Evolutionary conservation across 2,888 invertebrate species (phyloP).

Genomic region (Mythimna ferrago): DNA sequence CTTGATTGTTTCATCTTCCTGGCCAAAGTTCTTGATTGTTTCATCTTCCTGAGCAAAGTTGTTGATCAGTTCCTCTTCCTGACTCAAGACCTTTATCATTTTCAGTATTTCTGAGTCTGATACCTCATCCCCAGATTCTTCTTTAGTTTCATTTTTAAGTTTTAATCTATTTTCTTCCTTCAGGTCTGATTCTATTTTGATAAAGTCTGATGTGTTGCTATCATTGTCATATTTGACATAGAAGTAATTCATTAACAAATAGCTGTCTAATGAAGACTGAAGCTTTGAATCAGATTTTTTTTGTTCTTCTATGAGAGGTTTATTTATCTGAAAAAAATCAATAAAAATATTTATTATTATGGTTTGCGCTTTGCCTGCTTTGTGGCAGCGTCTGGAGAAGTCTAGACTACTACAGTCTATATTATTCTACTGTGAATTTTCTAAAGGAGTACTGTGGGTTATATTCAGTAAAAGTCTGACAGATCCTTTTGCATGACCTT

Average conservation of each 20-base stretch:
- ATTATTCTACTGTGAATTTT: too few relatives aligned
- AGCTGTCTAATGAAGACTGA: constrained; percentile 52
- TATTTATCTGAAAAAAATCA: constrained; percentile 64
- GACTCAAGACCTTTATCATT: constrained; percentile 3
- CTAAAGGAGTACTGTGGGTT: too few relatives aligned
- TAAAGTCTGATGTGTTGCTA: constrained; percentile 15
- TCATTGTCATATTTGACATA: constrained; percentile 46
- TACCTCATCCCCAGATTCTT: neutral
- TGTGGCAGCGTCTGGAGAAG: too few relatives aligned
- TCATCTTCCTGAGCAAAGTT: neutral
- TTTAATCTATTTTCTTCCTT: neutral
- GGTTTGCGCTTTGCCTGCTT: too few relatives aligned
- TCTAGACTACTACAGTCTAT: too few relatives aligned
- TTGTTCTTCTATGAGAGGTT: constrained; percentile 56
- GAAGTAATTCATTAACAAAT: constrained; percentile 29
- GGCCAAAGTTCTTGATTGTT: neutral
- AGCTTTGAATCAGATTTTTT: constrained; percentile 25
- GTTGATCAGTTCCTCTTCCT: neutral
- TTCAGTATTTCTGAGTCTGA: neutral
- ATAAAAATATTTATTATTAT: neutral
- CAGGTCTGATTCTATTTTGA: constrained; percentile 15
- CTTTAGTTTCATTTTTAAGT: constrained; percentile 33
- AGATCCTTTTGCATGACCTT: too few relatives aligned
- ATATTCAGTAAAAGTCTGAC: too few relatives aligned
- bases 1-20: constrained; percentile 1